These are phyloP conservation scores for Probaryconus sp. DNA, from an alignment of 1,140 invertebrate species.

Conservation along the genomic window DNA sequence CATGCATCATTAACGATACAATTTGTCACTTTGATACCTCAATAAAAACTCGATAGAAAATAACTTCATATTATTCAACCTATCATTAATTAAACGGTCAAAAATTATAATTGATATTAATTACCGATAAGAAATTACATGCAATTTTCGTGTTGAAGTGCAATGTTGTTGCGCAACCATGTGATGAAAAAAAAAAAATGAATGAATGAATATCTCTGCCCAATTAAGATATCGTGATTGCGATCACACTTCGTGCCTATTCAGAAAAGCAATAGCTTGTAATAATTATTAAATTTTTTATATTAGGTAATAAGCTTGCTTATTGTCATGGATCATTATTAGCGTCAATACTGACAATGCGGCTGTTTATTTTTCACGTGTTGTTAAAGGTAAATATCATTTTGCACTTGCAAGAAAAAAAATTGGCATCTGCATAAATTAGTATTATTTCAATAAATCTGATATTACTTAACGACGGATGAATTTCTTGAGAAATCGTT, in stretches of 20 bases:
- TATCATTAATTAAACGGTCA: conserved; percentile 35
- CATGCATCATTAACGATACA: too few relatives aligned
- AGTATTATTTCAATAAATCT: conserved; percentile 14
- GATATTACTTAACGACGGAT: too few relatives aligned
- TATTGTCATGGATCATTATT: conserved; percentile 43
- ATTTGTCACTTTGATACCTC: too few relatives aligned
- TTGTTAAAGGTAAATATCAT: conserved; percentile 25
- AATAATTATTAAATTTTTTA: conserved; percentile 35
- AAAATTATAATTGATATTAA: conserved; percentile 40
- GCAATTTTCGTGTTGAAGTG: conserved; percentile 34
- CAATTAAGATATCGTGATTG: conserved; percentile 47
- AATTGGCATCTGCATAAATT: conserved; percentile 5
- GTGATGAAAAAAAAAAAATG: conserved; percentile 10
- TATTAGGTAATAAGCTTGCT: conserved; percentile 20
- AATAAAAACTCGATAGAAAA: conserved; percentile 14
- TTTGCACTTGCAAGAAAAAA: conserved; percentile 7
- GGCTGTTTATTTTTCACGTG: conserved; percentile 32
- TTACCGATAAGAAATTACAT: conserved; percentile 26
- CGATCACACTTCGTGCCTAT: conserved; percentile 32
- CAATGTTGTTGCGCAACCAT: conserved; percentile 17
- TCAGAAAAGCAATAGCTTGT: conserved; percentile 22
- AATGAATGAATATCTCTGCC: conserved; percentile 15
- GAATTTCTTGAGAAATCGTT: not conserved
- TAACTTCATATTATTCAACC: conserved; percentile 14
- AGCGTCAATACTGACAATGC: conserved; percentile 19